Base-by-base conservation (phyloP, 2,888 invertebrate genomes). In the Apocheima hispidaria region DNA sequence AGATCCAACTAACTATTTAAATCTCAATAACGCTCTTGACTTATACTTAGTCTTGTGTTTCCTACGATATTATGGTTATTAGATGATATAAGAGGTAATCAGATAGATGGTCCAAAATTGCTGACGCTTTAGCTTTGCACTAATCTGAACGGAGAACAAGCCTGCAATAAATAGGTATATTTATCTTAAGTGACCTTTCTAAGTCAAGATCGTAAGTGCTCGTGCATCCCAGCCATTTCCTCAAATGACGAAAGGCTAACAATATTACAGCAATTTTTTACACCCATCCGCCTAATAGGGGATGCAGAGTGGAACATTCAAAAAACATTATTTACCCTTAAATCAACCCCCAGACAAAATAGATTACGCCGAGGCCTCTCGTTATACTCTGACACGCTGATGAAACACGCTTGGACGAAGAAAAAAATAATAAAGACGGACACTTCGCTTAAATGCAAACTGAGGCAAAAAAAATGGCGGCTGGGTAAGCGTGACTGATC, bases 241-340 rank as follows among this genome's bases (percentile, higher is more conserved):
- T 41, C 43, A 54, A 60, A 60, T 38, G 35, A 60, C 43, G 43
- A 43, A 55, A 49, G 36, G 43, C 52, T 53, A 60, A 60, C 55
- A 49, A 54, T 57, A 41, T 66, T 57, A 57, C 52, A 23, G 54
- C 60, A 49, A 41, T 60, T 57, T 60, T 53, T 63, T 54, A 35
- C 51, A 62, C 40, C 50, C 38, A 53, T 56, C 57, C 16, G 54
- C 51, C 50, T 77, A 77, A 75, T 75, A 77, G 74, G 68, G 67
- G 71, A 56, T 65, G 69, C 70, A 62, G 61, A 68, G 60, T 58
- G 51, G 63, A 60, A 66, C 69, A 70, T 75, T 68, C 68, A 71
- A 72, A 75, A 69, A 71, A 65, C 72, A 68, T 76, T 78, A 71
- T 75, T 73, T 76, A 73, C 66, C 72, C 73, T 64, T 69, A 64